Conservation (phyloP, 2,797 vertebrate species). For the Malurus leucopterus region DNA sequence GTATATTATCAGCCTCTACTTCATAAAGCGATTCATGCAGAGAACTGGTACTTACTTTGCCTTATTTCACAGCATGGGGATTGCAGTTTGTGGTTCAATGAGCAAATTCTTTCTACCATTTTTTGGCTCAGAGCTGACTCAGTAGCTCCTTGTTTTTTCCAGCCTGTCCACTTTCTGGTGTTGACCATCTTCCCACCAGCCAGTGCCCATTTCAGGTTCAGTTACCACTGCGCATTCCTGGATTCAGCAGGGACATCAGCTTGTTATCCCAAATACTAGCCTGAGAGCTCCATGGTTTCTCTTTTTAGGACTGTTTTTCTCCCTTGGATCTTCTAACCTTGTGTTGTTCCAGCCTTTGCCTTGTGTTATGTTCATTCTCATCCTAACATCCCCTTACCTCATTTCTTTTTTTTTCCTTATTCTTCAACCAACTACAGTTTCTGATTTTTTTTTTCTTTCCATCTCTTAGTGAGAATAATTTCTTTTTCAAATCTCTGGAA, state of each 20-base stretch:
- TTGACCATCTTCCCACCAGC: rapidly evolving
- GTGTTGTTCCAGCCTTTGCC: neutral
- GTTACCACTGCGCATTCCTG: neutral
- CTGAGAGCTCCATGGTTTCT: neutral
- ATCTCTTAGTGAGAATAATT: neutral
- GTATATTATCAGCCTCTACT: neutral
- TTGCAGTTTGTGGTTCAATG: neutral
- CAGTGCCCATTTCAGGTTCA: neutral
- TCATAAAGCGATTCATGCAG: rapidly evolving
- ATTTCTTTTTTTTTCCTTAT: neutral
- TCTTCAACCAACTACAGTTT: neutral
- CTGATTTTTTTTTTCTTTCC: neutral
- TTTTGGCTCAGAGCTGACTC: neutral
- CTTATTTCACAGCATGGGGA: neutral
- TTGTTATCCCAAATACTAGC: neutral
- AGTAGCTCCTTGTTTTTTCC: neutral
- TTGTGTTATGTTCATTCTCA: neutral
- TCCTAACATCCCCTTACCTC: neutral
- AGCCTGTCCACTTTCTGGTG: neutral
- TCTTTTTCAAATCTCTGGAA: neutral
- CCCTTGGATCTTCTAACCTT: neutral
- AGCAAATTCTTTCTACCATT: neutral
- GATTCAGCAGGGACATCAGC: neutral
- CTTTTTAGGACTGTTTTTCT: neutral
- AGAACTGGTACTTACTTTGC: neutral